Conservation (phyloP, 2,113 vertebrate species). For the Recurvirostra avosetta region DNA sequence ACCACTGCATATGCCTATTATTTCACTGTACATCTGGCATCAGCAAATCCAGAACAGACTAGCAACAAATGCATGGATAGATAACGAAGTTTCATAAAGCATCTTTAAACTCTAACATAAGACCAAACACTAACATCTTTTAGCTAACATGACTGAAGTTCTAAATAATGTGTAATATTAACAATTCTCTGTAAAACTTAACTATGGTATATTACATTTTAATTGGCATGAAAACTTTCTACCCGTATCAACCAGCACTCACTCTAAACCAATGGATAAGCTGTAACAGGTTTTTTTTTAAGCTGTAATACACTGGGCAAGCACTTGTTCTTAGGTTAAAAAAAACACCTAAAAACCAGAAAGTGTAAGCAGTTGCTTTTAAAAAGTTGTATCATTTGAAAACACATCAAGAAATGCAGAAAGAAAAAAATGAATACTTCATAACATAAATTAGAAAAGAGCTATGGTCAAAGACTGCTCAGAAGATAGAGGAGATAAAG, state of each 20-base stretch:
- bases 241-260: not conserved
- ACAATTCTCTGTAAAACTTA: not conserved
- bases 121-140: not conserved
- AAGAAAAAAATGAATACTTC: not conserved
- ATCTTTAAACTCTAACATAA: not conserved
- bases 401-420: not conserved
- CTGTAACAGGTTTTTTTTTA: not conserved
- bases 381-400: not conserved
- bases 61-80: not conserved
- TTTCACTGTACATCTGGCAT: not conserved
- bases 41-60: not conserved
- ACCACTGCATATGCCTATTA: not conserved
- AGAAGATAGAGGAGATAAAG: not conserved
- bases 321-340: not conserved
- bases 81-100: not conserved
- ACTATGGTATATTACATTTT: not conserved
- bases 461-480: not conserved
- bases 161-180: not conserved
- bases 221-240: not conserved
- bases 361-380: not conserved
- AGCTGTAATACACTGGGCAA: not conserved
- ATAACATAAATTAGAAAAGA: not conserved
- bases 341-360: too few species aligned
- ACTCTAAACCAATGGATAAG: not conserved
- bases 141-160: not conserved